These are phyloP conservation scores for Eudorcas thomsonii DNA, from an alignment of 2,113 vertebrate genomes.

Conservation along the genomic window DNA sequence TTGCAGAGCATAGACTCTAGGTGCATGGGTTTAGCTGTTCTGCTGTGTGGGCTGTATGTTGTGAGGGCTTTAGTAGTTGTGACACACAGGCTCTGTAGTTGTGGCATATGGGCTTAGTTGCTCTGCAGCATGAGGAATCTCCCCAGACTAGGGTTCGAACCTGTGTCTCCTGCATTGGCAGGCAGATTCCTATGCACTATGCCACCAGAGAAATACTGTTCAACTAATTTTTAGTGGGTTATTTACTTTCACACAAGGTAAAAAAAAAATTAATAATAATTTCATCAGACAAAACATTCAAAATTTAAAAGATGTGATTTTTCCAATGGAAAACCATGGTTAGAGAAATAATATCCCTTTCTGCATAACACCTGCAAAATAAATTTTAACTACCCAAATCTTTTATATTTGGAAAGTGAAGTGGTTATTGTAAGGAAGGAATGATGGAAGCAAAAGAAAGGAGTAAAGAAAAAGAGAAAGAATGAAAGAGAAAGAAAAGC, in stretches of 20 bases:
- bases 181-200: background rate
- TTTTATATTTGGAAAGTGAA: background rate
- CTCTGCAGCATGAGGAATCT: background rate
- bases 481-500: background rate
- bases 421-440: background rate
- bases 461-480: background rate
- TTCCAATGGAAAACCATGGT: background rate
- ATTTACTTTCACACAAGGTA: background rate
- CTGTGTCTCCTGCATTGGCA: background rate
- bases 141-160: background rate
- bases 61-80: background rate
- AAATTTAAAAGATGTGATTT: background rate
- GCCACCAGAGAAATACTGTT: background rate
- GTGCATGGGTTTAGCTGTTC: background rate
- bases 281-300: background rate
- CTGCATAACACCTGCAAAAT: background rate
- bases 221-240: background rate
- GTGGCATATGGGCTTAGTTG: background rate
- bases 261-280: background rate
- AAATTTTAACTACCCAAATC: background rate
- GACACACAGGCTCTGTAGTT: background rate
- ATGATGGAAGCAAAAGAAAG: background rate
- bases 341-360: background rate
- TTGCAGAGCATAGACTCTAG: background rate
- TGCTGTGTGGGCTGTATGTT: fast-evolving